These are phyloP conservation scores for Carettochelys insculpta DNA, from an alignment of 2,113 vertebrate genomes.

Conservation along the genomic window DNA sequence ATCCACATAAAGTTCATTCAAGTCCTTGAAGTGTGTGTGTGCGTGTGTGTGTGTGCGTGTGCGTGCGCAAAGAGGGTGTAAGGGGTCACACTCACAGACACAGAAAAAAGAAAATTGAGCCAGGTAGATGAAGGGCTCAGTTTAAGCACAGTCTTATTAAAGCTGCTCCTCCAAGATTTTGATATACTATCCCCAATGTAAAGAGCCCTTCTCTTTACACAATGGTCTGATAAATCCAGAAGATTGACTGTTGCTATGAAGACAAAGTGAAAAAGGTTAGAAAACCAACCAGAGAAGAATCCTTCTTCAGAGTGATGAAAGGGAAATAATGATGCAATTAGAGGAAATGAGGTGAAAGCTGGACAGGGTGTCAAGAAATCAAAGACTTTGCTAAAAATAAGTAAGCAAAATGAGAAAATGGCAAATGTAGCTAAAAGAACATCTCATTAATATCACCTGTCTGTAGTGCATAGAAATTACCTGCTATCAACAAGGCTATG, in stretches of 20 bases:
- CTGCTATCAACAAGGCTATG: too few relatives aligned
- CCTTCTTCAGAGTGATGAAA: background rate
- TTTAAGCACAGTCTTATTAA: background rate
- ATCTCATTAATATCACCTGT: background rate
- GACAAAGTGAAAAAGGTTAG: background rate
- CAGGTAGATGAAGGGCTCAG: background rate
- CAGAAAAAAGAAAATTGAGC: background rate
- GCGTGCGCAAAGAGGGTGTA: too few relatives aligned
- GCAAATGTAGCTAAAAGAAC: background rate
- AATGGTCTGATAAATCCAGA: background rate
- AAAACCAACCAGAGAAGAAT: background rate
- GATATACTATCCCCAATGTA: accelerated
- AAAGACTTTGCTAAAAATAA: background rate
- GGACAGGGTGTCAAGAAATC: background rate
- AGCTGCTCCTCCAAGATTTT: background rate
- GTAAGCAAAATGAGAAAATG: background rate
- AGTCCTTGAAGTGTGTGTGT: background rate
- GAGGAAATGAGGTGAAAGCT: background rate
- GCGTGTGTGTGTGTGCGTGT: too few relatives aligned
- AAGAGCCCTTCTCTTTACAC: background rate
- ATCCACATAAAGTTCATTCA: background rate
- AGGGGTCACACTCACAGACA: background rate
- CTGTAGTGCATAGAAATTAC: background rate
- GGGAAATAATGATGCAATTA: background rate
- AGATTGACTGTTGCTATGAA: background rate